These are phyloP conservation scores for Campaea margaritaria DNA, from an alignment of 2,888 invertebrate species.

Conservation along the genomic window DNA sequence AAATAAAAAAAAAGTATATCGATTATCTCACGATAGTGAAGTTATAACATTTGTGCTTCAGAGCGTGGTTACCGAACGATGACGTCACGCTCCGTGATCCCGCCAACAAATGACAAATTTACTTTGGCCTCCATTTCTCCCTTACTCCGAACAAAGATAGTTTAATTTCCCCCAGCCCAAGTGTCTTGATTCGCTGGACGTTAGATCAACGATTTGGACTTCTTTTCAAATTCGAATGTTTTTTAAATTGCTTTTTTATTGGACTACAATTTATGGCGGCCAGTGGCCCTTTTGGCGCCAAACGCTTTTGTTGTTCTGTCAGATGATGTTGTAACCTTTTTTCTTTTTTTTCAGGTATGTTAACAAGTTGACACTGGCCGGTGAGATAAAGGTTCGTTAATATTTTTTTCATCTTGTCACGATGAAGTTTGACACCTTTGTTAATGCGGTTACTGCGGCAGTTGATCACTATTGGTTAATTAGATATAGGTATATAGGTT, in stretches of 20 bases:
- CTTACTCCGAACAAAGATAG: conserved; percentile 42
- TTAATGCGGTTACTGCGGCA: background rate
- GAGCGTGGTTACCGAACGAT: conserved; percentile 78
- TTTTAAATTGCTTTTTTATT: conserved; percentile 83
- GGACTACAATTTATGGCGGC: conserved; percentile 77
- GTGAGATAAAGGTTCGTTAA: conserved; percentile 32
- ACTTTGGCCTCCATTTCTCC: conserved; percentile 49
- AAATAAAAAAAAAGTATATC: conserved; percentile 34
- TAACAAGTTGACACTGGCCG: conserved; percentile 40
- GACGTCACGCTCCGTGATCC: conserved; percentile 76
- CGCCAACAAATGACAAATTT: conserved; percentile 47
- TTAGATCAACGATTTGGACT: conserved; percentile 52
- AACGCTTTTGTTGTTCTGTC: conserved; percentile 48
- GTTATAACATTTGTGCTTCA: conserved; percentile 61
- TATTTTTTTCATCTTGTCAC: conserved; percentile 13
- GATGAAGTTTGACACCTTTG: conserved; percentile 11
- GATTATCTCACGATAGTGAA: conserved; percentile 49
- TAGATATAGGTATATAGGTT: no score
- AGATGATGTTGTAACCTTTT: conserved; percentile 43
- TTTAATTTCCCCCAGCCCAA: conserved; percentile 38
- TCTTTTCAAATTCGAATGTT: conserved; percentile 76
- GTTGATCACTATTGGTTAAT: background rate
- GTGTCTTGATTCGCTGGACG: conserved; percentile 50
- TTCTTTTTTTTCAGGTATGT: conserved; percentile 45
- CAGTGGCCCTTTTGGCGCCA: conserved; percentile 73